Base-by-base conservation (phyloP, 2,797 vertebrate genomes). In the Buphagus erythrorhynchus region DNA sequence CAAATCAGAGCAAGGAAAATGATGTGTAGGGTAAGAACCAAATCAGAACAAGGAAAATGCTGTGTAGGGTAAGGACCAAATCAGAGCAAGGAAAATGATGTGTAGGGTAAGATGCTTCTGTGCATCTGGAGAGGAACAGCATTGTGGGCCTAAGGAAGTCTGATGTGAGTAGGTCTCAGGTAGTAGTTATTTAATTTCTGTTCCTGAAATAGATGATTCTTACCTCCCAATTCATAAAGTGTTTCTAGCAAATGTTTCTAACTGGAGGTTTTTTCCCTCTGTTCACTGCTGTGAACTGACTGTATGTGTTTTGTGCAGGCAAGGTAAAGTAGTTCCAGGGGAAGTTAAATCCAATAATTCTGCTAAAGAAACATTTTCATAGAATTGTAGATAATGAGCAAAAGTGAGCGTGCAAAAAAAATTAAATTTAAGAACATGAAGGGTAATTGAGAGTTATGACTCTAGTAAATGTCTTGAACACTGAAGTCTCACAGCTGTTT, bases 401-500 rank as follows among this genome's bases (percentile, higher is more conserved):
- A 73, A 76, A 59, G 25, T 40, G 35, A 57, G 24, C 21, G 38
- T 89, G 35, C 25, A 69, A 63, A 52, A 79, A 78, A 79, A 63
- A 22, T 1, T 24, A 43, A 18, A 48, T 63, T 52, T 51, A 52
- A 83, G 66, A 54, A 61, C 1, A 1, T 59, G 25, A 82, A 76
- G 31, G 24, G 28, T 73, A 79, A 40, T 31, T 43, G 28, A 43
- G 67, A 54, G 15, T 67, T 63, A 19, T 6, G 13, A 55, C 25
- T 65, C 10, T 12, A 31, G 28, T 54, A 54, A 61, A 69, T 69
- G 17, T 78, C 29, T 31, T 2, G 9, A 36, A 40, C 38, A 40
- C 28, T 45, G 65, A 68, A 79, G 87, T 91, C 67, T 81, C 35
- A 29, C 49, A 87, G 46, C 24, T 54, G 20, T 81, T 82, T 58